These are phyloP conservation scores for Rhagologus leucostigma DNA, from an alignment of 2,113 vertebrate genomes.

Conservation along the genomic window DNA sequence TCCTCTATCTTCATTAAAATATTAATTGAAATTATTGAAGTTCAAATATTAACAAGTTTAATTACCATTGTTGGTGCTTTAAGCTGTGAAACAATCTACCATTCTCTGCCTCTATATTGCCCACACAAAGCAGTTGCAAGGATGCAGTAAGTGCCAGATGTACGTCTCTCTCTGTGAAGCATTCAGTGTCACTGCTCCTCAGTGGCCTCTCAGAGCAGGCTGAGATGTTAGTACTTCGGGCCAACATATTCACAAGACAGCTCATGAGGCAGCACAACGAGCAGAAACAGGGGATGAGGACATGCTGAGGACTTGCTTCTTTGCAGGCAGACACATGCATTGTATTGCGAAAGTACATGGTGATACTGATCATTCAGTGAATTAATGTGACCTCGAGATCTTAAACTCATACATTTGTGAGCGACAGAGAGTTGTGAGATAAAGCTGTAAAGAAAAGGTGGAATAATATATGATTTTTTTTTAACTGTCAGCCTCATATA, in stretches of 20 bases:
- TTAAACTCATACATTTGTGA: not conserved
- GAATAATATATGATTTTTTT: not conserved
- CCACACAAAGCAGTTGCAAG: not conserved
- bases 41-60: not conserved
- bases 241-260: not conserved
- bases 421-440: rapidly evolving
- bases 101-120: not conserved
- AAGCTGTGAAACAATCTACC: not conserved
- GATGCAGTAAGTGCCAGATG: not conserved
- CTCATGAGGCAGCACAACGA: not conserved
- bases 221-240: not conserved
- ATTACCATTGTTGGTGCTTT: not conserved
- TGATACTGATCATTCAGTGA: not conserved
- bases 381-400: not conserved
- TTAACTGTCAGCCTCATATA: not conserved
- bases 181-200: not conserved
- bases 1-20: not conserved
- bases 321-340: not conserved
- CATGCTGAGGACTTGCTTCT: rapidly evolving
- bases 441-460: not conserved
- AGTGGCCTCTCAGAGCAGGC: not conserved
- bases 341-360: not conserved
- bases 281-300: not conserved
- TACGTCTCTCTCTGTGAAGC: not conserved
- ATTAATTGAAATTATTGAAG: not conserved